Conservation (phyloP, 2,797 vertebrate species). For the Telmatherina bonti region DNA sequence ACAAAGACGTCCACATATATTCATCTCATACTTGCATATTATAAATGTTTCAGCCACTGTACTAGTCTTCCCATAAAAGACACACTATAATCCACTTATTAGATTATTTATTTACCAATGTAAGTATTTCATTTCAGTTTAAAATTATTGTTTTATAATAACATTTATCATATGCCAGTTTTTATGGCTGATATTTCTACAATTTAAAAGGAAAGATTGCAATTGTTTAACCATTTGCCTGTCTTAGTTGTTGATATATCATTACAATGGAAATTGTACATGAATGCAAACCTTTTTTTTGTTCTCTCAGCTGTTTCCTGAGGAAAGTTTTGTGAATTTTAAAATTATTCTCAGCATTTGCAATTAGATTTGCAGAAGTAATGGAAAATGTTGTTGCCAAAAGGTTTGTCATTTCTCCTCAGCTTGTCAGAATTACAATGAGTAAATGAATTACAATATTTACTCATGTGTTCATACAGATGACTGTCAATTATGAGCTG, state of each 20-base stretch:
- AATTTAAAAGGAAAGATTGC: neutral
- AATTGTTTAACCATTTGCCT: neutral
- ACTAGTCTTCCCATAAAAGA: neutral
- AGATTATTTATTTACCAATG: too few relatives aligned
- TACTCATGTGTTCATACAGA: neutral
- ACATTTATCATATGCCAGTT: neutral
- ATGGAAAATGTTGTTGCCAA: neutral
- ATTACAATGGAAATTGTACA: neutral
- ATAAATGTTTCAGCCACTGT: too few relatives aligned
- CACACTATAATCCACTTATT: neutral
- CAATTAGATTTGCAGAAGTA: neutral
- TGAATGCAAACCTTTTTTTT: neutral
- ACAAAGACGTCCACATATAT: neutral
- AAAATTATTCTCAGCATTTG: neutral
- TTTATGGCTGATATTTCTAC: neutral
- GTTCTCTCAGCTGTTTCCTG: neutral
- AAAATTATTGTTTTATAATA: too few relatives aligned
- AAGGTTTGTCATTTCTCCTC: neutral
- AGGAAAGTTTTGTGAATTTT: neutral
- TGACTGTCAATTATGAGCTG: slow-evolving; percentile 3
- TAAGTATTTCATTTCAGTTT: too few relatives aligned
- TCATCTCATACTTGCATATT: too few relatives aligned
- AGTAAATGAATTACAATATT: too few relatives aligned
- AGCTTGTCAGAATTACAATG: neutral
- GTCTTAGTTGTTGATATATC: neutral